Conservation (phyloP, 2,113 vertebrate species). For the Cyanistes caeruleus region DNA sequence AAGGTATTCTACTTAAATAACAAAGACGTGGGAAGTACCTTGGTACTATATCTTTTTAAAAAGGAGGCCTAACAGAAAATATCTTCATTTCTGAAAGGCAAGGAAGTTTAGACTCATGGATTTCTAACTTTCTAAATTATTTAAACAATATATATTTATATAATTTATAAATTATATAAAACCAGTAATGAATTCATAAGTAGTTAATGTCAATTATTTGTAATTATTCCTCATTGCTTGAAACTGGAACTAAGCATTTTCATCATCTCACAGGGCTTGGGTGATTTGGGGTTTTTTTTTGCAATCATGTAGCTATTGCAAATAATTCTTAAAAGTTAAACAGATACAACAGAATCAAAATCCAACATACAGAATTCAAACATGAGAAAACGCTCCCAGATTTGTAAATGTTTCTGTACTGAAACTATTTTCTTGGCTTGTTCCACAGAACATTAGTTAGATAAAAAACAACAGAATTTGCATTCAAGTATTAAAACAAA, state of each 20-base stretch:
- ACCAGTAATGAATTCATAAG: neutral
- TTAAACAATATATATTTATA: neutral
- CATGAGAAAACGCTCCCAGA: neutral
- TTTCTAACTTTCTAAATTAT: neutral
- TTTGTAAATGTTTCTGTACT: neutral
- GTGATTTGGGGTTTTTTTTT: neutral
- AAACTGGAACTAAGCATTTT: neutral
- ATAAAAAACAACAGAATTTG: neutral
- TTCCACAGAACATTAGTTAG: neutral
- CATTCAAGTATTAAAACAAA: slow-evolving; percentile 5
- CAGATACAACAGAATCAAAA: neutral
- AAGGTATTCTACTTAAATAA: neutral
- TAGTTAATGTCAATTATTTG: neutral
- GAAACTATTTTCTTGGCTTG: neutral
- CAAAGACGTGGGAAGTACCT: neutral
- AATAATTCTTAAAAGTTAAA: neutral
- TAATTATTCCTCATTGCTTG: neutral
- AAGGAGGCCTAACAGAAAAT: neutral
- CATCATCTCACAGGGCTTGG: neutral
- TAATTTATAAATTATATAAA: neutral
- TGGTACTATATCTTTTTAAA: neutral
- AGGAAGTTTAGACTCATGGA: neutral
- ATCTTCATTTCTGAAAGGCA: neutral
- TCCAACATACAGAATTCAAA: neutral
- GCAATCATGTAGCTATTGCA: neutral